Conservation (phyloP, 2,113 vertebrate species). For the Otis tarda region DNA sequence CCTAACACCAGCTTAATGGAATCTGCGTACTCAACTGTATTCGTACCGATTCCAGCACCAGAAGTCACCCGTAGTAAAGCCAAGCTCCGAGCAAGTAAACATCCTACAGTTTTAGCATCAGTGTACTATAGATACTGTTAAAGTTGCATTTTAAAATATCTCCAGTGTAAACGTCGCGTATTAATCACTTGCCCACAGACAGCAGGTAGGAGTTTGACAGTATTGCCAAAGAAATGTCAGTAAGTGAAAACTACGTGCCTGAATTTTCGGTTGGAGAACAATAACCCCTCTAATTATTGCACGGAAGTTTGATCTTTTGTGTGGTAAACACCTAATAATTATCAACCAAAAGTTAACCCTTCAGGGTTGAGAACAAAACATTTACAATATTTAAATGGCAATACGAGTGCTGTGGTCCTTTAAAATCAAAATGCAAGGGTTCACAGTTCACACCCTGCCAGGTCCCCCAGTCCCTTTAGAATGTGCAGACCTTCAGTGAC, state of each 20-base stretch:
- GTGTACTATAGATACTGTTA: conserved; percentile 11
- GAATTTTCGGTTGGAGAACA: conserved; percentile 46
- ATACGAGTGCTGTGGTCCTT: not conserved
- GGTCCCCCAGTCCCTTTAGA: not conserved
- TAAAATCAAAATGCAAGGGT: conserved; percentile 16
- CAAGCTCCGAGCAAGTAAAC: not conserved
- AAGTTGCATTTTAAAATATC: conserved; percentile 56
- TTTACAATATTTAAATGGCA: not conserved
- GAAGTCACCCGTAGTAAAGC: not conserved
- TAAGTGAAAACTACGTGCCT: conserved; percentile 55
- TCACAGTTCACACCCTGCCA: not conserved
- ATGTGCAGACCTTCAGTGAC: not conserved
- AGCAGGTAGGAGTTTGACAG: conserved; percentile 61
- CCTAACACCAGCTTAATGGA: not conserved
- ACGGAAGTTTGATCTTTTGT: not conserved
- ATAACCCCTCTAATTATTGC: conserved; percentile 54
- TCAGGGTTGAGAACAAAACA: not conserved
- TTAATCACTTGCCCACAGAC: conserved; percentile 59
- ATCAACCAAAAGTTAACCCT: conserved; percentile 6
- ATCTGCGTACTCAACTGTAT: not conserved
- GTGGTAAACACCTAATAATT: conserved; percentile 30
- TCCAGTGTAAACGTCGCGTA: conserved; percentile 41
- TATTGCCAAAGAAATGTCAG: conserved; percentile 71
- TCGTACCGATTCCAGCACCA: not conserved
- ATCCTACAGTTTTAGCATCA: not conserved